These are phyloP conservation scores for Meloidogyne floridensis DNA, from an alignment of 1,140 invertebrate species.

Conservation along the genomic window DNA sequence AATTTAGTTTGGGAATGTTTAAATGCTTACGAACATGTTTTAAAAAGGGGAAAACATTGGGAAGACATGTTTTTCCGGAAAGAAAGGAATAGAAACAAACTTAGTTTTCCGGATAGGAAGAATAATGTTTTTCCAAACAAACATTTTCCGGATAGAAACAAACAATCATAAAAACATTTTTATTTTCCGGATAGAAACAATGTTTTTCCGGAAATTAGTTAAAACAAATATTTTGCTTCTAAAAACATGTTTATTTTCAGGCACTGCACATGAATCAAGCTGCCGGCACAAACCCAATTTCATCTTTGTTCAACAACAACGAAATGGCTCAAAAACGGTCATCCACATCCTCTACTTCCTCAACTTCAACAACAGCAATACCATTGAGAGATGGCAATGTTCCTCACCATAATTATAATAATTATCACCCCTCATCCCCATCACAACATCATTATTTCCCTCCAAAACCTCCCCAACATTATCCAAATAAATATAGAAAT, in stretches of 20 bases:
- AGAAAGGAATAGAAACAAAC: not conserved
- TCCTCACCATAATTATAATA: not conserved
- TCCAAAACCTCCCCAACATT: not conserved
- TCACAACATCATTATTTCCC: not conserved
- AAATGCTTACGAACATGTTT: not conserved
- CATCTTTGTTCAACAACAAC: not conserved
- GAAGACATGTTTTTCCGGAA: too few species aligned
- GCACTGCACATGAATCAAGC: not conserved
- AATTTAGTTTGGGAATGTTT: not conserved
- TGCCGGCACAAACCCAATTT: not conserved
- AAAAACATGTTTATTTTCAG: not conserved
- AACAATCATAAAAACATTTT: not conserved
- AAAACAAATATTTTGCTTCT: too few species aligned
- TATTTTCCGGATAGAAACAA: too few species aligned
- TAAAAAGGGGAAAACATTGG: too few species aligned
- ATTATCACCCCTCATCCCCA: not conserved
- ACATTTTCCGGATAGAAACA: not conserved
- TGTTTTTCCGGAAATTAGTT: too few species aligned
- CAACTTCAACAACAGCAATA: not conserved
- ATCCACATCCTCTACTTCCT: not conserved
- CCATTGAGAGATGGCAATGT: not conserved
- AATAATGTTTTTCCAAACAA: not conserved
- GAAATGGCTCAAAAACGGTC: not conserved
- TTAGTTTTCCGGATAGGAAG: not conserved
- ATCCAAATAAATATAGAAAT: constrained; percentile 1